Conservation (phyloP, 37 sponge, comb jelly and placozoan genomes). For the Beroe forskalii region DNA sequence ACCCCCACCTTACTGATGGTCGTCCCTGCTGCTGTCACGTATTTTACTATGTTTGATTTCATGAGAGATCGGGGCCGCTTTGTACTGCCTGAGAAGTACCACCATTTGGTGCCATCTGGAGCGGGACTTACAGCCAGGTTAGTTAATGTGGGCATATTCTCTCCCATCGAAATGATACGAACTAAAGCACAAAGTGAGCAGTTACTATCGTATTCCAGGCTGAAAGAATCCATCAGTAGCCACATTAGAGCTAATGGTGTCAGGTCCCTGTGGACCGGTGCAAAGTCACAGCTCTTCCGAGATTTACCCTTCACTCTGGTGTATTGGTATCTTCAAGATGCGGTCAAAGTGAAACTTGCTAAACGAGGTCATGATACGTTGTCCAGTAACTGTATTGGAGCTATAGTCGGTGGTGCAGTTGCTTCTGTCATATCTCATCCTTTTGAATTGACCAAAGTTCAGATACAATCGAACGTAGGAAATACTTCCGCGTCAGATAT, state of each 20-base stretch:
- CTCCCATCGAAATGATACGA: conserved; percentile 18
- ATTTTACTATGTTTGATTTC: conserved; percentile 46
- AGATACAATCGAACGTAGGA: conserved; percentile 45
- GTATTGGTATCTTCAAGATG: conserved; percentile 53
- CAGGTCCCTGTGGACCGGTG: conserved; percentile 34
- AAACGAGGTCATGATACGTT: neutral
- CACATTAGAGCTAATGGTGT: conserved; percentile 30
- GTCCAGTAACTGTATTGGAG: conserved; percentile 9
- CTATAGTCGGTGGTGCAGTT: neutral
- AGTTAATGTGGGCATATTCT: conserved; percentile 4
- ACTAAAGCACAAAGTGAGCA: conserved; percentile 55
- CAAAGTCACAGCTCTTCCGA: conserved; percentile 20
- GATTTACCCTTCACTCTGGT: conserved; percentile 44
- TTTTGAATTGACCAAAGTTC: conserved; percentile 17
- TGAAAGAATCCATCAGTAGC: neutral
- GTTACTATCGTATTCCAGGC: neutral
- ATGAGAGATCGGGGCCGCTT: conserved; percentile 26
- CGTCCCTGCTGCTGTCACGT: conserved; percentile 17
- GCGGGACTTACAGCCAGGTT: conserved; percentile 9
- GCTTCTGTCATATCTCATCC: conserved; percentile 41
- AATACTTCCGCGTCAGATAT: neutral
- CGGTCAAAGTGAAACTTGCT: neutral
- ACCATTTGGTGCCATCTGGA: conserved; percentile 2
- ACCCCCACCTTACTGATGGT: conserved; percentile 34
- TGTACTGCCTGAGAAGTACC: conserved; percentile 1